phyloP scores from a whole-genome alignment of 2,888 invertebrate genomes.

The Nomada flava region DNA sequence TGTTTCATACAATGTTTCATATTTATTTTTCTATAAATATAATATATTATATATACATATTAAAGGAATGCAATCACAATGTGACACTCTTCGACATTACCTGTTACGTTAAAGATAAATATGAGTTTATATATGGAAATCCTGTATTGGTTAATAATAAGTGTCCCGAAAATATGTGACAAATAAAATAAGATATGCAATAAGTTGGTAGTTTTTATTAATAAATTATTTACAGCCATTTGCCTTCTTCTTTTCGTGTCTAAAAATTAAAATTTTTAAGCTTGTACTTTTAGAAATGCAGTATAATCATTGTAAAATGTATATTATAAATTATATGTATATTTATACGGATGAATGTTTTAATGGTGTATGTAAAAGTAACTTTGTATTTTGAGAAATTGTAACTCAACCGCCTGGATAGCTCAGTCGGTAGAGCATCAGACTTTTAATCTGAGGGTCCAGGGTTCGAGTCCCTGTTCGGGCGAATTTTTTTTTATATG shows the following conservation, averaged over 20 bases:
- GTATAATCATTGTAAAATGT: no score
- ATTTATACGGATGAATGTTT: background rate
- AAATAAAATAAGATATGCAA: slow-evolving; percentile 22
- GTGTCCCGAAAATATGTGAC: background rate
- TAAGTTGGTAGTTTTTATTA: background rate
- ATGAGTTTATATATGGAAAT: background rate
- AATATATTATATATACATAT: slow-evolving; percentile 32
- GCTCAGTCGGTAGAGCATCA: slow-evolving; percentile 84
- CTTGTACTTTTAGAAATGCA: no score
- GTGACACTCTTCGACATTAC: background rate
- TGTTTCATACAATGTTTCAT: slow-evolving; percentile 24
- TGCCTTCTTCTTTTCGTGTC: background rate
- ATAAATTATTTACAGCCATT: background rate
- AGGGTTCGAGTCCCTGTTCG: slow-evolving; percentile 84
- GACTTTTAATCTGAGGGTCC: slow-evolving; percentile 84
- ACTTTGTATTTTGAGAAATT: background rate
- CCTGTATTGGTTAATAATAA: background rate
- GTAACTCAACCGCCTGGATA: slow-evolving; percentile 74
- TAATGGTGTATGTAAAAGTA: background rate
- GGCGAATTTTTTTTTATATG: slow-evolving; percentile 70
- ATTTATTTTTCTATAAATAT: slow-evolving; percentile 48
- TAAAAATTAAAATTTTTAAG: background rate
- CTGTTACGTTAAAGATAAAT: slow-evolving; percentile 1
- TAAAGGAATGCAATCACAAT: background rate
- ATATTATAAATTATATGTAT: no score